These are phyloP conservation scores for Polymixis flavicincta DNA, from an alignment of 2,888 invertebrate genomes.

Conservation along the genomic window DNA sequence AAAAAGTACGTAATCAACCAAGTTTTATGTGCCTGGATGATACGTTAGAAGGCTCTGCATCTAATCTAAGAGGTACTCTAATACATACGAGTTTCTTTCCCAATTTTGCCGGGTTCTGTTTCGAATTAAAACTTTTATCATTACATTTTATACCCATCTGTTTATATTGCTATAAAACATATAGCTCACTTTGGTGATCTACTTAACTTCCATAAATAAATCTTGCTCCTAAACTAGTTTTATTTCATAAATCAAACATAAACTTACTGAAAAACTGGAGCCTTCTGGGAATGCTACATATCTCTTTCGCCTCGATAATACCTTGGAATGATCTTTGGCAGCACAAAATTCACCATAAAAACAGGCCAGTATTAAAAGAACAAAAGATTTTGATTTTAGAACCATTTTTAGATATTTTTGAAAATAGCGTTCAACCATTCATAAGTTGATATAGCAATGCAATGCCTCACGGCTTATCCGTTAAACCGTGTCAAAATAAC, in stretches of 20 bases:
- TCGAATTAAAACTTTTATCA: slow-evolving; percentile 48
- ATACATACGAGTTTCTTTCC: slow-evolving; percentile 29
- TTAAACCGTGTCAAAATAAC: slow-evolving; percentile 58
- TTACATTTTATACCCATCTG: slow-evolving; percentile 40
- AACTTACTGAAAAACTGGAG: slow-evolving; percentile 93
- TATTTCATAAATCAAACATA: neutral
- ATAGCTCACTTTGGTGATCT: neutral
- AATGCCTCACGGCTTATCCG: slow-evolving; percentile 34
- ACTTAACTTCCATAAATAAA: slow-evolving; percentile 6
- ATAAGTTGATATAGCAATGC: slow-evolving; percentile 41
- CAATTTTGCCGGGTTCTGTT: slow-evolving; percentile 41
- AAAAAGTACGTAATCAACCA: slow-evolving; percentile 62
- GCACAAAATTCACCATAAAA: slow-evolving; percentile 37
- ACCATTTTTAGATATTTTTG: slow-evolving; percentile 44
- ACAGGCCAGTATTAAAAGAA: slow-evolving; percentile 44
- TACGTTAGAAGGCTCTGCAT: slow-evolving; percentile 48
- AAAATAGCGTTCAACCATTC: slow-evolving; percentile 22
- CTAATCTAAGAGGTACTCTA: slow-evolving; percentile 47
- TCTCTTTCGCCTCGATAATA: slow-evolving; percentile 91
- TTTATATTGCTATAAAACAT: slow-evolving; percentile 35
- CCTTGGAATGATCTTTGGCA: slow-evolving; percentile 30
- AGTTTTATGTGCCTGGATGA: slow-evolving; percentile 55
- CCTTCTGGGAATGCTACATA: slow-evolving; percentile 94
- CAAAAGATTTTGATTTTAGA: slow-evolving; percentile 16
- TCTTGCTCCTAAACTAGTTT: neutral